phyloP scores from a whole-genome alignment of 2,888 invertebrate genomes.

The Tanypteryx hageni region DNA sequence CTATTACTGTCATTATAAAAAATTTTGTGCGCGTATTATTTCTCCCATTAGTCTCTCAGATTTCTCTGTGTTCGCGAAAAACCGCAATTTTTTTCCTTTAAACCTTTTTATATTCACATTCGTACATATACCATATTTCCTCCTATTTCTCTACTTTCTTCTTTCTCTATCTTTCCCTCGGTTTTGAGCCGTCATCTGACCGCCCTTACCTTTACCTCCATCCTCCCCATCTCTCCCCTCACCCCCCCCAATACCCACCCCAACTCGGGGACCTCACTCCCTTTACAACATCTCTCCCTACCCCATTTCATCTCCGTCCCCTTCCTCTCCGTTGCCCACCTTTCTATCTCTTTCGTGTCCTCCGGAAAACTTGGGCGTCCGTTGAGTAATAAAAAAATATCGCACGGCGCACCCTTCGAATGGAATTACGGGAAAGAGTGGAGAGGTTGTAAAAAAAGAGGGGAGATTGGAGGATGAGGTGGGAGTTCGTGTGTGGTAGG shows the following conservation, averaged over 20 bases:
- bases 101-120: too few species aligned
- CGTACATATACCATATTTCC: too few species aligned
- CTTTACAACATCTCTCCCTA: too few species aligned
- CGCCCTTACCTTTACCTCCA: background rate
- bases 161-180: too few species aligned
- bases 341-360: background rate
- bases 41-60: too few species aligned
- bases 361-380: background rate
- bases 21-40: too few species aligned
- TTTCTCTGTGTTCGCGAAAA: too few species aligned
- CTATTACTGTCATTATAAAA: too few species aligned
- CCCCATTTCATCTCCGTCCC: too few species aligned
- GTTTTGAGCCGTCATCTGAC: too few species aligned
- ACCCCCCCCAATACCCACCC: background rate
- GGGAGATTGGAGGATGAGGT: conserved; percentile 4
- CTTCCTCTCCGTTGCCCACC: background rate
- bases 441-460: background rate
- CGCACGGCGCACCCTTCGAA: background rate
- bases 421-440: background rate
- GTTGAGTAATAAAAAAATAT: background rate
- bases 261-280: background rate
- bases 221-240: background rate
- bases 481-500: background rate
- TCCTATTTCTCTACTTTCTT: too few species aligned
- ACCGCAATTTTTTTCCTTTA: too few species aligned